phyloP scores from a whole-genome alignment of 1,140 invertebrate species.

The Penaeus chinensis region DNA sequence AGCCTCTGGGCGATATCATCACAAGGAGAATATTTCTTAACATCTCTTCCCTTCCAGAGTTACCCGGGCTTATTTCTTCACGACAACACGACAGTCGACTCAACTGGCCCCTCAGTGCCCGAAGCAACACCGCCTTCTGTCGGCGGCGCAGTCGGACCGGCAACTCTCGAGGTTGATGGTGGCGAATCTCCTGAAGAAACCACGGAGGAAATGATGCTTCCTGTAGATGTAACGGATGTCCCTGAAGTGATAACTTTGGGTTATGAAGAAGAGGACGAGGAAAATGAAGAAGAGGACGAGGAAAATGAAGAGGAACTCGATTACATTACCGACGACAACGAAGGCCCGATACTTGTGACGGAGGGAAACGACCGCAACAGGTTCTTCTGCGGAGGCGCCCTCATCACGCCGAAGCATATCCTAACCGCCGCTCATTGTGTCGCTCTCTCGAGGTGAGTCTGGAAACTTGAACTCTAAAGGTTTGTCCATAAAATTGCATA shows the following conservation, averaged over 20 bases:
- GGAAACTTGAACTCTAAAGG: no score
- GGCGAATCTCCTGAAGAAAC: no score
- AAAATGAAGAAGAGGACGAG: no score
- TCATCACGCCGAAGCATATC: constrained; percentile 79
- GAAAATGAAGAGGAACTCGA: background rate
- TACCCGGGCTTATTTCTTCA: constrained; percentile 8
- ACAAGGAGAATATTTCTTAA: background rate
- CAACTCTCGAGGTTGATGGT: no score
- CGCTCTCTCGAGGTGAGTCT: constrained; percentile 49
- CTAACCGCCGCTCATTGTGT: constrained; percentile 89
- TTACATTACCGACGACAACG: background rate
- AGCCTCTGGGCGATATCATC: no score
- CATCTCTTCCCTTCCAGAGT: background rate
- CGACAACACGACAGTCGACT: background rate
- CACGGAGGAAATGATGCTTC: no score
- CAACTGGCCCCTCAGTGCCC: background rate
- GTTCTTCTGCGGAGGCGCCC: constrained; percentile 79
- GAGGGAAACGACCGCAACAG: constrained; percentile 22
- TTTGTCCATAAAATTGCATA: no score
- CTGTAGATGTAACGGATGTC: background rate
- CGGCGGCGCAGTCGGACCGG: background rate
- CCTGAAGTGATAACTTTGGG: background rate
- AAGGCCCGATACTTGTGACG: background rate
- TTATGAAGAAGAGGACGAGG: no score
- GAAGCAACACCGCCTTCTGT: background rate